Evolutionary conservation across 2,797 vertebrate genomes (phyloP).

Genomic region (Catostomus latipinnis): DNA sequence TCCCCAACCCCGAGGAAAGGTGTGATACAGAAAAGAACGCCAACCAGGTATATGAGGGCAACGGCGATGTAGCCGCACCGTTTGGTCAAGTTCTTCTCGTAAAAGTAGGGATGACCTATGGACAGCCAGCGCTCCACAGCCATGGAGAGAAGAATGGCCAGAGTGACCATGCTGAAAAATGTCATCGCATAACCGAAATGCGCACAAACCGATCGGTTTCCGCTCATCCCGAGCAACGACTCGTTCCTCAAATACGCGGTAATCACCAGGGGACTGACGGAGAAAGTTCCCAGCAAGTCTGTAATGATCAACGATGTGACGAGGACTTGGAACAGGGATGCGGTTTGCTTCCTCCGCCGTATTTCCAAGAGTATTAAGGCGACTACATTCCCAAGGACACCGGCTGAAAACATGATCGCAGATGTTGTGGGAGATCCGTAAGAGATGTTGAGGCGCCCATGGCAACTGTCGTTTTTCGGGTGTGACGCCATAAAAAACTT

Average conservation of each 20-base stretch:
- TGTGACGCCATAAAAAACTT: not conserved
- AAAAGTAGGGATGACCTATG: conserved; percentile 68
- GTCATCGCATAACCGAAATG: conserved; percentile 87
- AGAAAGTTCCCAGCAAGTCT: conserved; percentile 84
- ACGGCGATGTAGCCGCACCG: conserved; percentile 66
- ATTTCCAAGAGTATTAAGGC: conserved; percentile 80
- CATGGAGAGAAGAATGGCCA: conserved; percentile 84
- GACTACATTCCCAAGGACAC: conserved; percentile 82
- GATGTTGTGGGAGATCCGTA: conserved; percentile 65
- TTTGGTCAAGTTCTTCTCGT: conserved; percentile 60
- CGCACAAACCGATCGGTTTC: conserved; percentile 55
- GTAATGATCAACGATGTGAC: conserved; percentile 83
- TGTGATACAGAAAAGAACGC: conserved; percentile 75
- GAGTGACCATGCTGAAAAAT: conserved; percentile 85
- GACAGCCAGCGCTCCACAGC: conserved; percentile 74
- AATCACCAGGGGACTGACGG: conserved; percentile 84
- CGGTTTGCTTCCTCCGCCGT: conserved; percentile 63
- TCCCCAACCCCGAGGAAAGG: conserved; percentile 74
- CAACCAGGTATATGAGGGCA: conserved; percentile 71
- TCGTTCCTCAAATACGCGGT: conserved; percentile 75
- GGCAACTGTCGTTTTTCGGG: conserved; percentile 48
- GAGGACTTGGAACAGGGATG: conserved; percentile 79
- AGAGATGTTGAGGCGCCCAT: not conserved
- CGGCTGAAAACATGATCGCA: conserved; percentile 82
- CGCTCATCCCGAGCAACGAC: conserved; percentile 68